A percentile compares a stretch with the other conserved stretches of the same genome.
These are phyloP conservation scores for Cephalopachus bancanus DNA, from an alignment of 2,797 vertebrate genomes.

Conservation along the genomic window DNA sequence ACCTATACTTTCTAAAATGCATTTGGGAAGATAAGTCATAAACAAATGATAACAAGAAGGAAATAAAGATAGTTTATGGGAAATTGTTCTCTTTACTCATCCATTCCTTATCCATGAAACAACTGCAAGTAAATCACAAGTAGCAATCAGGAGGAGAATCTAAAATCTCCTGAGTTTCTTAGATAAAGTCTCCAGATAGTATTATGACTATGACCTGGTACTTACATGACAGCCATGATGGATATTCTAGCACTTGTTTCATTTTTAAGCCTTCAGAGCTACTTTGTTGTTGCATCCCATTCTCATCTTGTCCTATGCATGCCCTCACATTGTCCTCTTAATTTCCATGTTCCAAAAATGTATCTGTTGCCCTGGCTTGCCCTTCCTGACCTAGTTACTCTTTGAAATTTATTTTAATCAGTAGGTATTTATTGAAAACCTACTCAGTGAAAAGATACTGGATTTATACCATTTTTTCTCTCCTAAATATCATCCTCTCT, in stretches of 20 bases:
- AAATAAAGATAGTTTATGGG: not conserved
- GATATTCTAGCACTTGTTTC: not conserved
- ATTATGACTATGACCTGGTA: not conserved
- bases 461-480: not conserved
- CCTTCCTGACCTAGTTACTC: not conserved
- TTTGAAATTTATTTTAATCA: constrained; percentile 22
- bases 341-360: not conserved
- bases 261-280: not conserved
- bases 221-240: not conserved
- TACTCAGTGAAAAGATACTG: not conserved
- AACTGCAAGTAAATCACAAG: constrained; percentile 45
- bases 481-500: not conserved
- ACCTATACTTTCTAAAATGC: not conserved
- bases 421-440: not conserved
- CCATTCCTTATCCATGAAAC: not conserved
- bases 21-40: not conserved
- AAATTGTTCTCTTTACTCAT: not conserved
- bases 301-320: not conserved
- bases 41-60: not conserved
- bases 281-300: not conserved
- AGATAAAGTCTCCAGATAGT: not conserved
- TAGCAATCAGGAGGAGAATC: not conserved
- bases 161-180: not conserved
- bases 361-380: not conserved
- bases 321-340: not conserved